Base-by-base conservation (phyloP, 2,797 vertebrate genomes). In the Enteromius unitaeniatus region DNA sequence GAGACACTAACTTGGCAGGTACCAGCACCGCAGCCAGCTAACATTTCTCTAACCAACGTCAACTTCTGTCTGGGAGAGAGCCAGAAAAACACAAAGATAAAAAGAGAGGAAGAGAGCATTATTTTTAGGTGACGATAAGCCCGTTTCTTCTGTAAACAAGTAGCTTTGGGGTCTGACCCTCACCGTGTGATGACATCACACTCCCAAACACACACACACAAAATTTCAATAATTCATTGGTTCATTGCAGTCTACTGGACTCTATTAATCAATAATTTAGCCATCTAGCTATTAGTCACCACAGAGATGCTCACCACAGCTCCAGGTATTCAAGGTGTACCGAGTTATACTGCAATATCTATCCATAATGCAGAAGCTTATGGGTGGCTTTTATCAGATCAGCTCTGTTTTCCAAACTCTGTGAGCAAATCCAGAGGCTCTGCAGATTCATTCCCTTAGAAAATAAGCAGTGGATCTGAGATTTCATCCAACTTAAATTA, bases 1-100 rank as follows among this genome's bases (percentile, higher is more conserved):
- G n/a, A 74, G 64, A 55, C 37, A 60, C 87, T 72, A 83, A 97
- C 96, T 90, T 96, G 96, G 91, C 96, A 97, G 73, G 94, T 96
- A 53, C 96, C 96, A 0, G 96, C 96, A 0, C 95, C 96, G 0
- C 96, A 96, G 74, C 95, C 96, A 0, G 96, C 96, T 91, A 96
- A 87, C 96, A 97, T 96, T 93, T 89, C 88, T 74, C 84, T 78
- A 37, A 91, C 65, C 88, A 96, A 84, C 0, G 95, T 96, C 90
- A 96, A 86, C 91, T 95, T 95, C 79, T 95, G 93, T 90, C 96
- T 97, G 87, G 23, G 23, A 68, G 64, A 74, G 85, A 74, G 84
- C 21, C 62, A 76, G 64, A 75, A 79, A 23, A 37, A 47, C 4
- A 14, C 47, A 67, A 34, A 84, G 70, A 79, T 58, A 76, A 49